Base-by-base conservation (phyloP, 2,888 invertebrate genomes). In the Conops quadrifasciatus region DNA sequence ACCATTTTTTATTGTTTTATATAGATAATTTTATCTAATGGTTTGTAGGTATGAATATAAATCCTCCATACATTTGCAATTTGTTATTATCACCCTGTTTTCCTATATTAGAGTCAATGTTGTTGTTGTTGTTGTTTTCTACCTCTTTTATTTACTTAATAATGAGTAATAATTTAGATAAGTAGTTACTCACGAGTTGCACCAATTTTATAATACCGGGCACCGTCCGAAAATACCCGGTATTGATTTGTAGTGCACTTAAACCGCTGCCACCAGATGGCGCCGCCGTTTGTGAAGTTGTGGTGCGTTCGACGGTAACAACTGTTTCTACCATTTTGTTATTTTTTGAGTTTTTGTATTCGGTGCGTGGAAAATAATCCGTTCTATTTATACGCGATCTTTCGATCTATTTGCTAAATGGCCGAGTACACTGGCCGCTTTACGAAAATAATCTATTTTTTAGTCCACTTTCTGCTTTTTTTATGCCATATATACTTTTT, bases 321-420 rank as follows among this genome's bases (percentile, higher is more conserved):
- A 93, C 93, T 81, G 93, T 93, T 89, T 93, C 93, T 85, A 93
- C 92, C 91, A 93, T 93, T 91, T 92, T 93, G 73, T 70, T 62
- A 45, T 43, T 49, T 58, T 59, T 72, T 63, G 30, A 28, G 24
- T 69, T 58, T 13, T 60, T 64, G 66, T 69, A 66, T n/a, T 49
- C 21, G 30, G 24, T 47, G 49, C 56, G 21, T 49, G 30, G 47
- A 43, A 45, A 30, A 59, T 1, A 13, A 66, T 11, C n/a, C n/a
- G 21, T 53, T 66, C 36, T 51, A 21, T 66, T 66, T 36, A 36
- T 36, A 36, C 36, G 9, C 36, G 36, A 36, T 36, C 36, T 36
- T 36, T 36, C 36, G 36, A 36, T 36, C 9, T 36, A 36, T n/a
- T n/a, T 36, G 36, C 36, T 36, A 7, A 36, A 36, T 9, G 4